Evolutionary conservation across 2,113 vertebrate genomes (phyloP), one percentile per base, ranked within the genome.

Genomic region (Labrus mixtus): DNA sequence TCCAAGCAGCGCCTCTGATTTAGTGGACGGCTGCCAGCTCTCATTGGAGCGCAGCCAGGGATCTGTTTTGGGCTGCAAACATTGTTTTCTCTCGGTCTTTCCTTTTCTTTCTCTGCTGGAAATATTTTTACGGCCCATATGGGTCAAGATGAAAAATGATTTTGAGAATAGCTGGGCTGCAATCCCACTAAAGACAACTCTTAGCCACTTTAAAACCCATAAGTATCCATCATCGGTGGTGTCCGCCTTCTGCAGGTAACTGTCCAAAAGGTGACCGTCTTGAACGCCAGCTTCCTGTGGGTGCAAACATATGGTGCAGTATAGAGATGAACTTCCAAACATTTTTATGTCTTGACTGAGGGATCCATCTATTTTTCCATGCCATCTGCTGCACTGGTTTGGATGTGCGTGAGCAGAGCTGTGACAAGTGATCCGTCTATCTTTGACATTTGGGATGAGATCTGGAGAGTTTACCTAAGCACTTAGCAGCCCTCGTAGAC

Each of bases 1-100:
- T 84, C 74, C 72, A 84, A 92, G 86, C 93, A 83, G 79, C 83
- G 92, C 90, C 69, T 86, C 74, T 72, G 78, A 88, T 86, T 82
- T 64, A 65, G 78, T 85, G 86, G 89, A 79, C 36, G 33, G 59
- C 86, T 81, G 79, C 89, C 87, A 87, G 85, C 48, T 81, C 39
- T 39, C 2, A 5, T 79, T 90, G 85, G 85, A 48, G 10, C 3
- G 5, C 55, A 56, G 81, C 89, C 84, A 91, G 37, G 59, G 53
- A 65, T 78, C 73, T 86, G 81, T 84, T 87, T 80, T 68, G 70
- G 57, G 65, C 67, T 73, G 60, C 67, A 74, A 81, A 68, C 63
- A 68, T 59, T 76, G 58, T 79, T 82, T 84, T 81, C 73, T 68
- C 64, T 74, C 48, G 10, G 33, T 74, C 63, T 79, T 65, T 36